Evolutionary conservation across 2,113 vertebrate species (phyloP).

Genomic region (Clupea harengus): DNA sequence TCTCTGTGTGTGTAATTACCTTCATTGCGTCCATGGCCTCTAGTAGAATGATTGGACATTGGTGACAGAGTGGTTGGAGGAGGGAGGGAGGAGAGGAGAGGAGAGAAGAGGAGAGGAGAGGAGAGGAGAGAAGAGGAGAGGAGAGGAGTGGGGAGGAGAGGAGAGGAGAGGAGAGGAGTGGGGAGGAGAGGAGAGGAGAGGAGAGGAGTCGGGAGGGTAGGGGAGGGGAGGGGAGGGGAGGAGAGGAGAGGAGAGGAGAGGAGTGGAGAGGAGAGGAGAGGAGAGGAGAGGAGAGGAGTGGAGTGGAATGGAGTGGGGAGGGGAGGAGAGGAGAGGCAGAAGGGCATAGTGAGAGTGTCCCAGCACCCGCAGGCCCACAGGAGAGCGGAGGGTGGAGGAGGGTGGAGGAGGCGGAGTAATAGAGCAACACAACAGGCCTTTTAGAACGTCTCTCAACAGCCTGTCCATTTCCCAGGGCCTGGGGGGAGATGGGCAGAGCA

Average conservation of each 20-base stretch:
- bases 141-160: too few species aligned
- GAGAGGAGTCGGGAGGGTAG: too few species aligned
- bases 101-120: constrained; percentile 22
- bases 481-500: constrained; percentile 31
- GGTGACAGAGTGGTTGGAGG: constrained; percentile 46
- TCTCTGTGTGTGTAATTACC: neutral
- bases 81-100: too few species aligned
- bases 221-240: too few species aligned
- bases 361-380: neutral
- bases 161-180: neutral
- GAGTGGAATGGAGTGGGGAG: too few species aligned
- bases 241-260: constrained; percentile 19
- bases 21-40: neutral
- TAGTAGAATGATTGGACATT: constrained; percentile 22
- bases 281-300: neutral
- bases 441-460: constrained; percentile 42
- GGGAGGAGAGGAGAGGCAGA: constrained; percentile 11
- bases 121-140: neutral
- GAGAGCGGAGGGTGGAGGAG: neutral
- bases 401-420: neutral
- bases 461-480: constrained; percentile 35
- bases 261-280: constrained; percentile 17
- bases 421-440: constrained; percentile 22
- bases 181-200: constrained; percentile 15
- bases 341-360: constrained; percentile 12